These are phyloP conservation scores for Gephyroberyx darwinii DNA, from an alignment of 2,797 vertebrate genomes.

Conservation along the genomic window DNA sequence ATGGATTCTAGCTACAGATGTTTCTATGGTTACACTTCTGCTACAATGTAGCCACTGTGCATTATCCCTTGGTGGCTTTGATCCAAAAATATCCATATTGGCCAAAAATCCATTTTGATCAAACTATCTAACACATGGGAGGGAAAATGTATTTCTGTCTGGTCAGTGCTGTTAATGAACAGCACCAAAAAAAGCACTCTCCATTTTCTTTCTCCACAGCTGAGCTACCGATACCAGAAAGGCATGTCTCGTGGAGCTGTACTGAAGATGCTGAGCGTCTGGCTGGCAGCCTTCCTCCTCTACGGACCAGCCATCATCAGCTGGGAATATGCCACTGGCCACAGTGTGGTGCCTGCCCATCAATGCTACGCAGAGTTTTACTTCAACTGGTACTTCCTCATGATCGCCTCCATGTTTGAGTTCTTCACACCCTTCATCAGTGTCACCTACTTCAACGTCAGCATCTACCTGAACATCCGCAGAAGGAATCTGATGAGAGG, in stretches of 20 bases:
- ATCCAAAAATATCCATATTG: too few species aligned
- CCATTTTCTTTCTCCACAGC: constrained; percentile 54
- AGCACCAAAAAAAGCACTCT: constrained; percentile 26
- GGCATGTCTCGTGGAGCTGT: constrained; percentile 74
- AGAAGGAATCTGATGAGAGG: constrained; percentile 64
- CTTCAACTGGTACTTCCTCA: constrained; percentile 84
- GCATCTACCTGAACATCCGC: constrained; percentile 83
- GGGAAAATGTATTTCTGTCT: too few species aligned
- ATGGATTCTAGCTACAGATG: too few species aligned
- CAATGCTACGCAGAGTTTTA: constrained; percentile 84
- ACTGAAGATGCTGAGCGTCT: constrained; percentile 78
- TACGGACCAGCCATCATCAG: constrained; percentile 82
- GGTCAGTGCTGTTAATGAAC: constrained; percentile 47
- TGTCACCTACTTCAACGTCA: constrained; percentile 81
- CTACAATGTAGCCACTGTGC: too few species aligned
- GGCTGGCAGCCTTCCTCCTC: constrained; percentile 82
- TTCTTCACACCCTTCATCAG: constrained; percentile 84
- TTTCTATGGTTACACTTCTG: too few species aligned
- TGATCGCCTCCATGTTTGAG: constrained; percentile 81
- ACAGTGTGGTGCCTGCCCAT: constrained; percentile 73
- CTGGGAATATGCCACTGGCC: constrained; percentile 79
- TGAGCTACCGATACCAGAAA: constrained; percentile 83
- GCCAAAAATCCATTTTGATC: too few species aligned
- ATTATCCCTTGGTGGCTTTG: too few species aligned
- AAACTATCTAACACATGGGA: too few species aligned